Base-by-base conservation (phyloP, 2,888 invertebrate genomes). In the Melieria omissa region DNA sequence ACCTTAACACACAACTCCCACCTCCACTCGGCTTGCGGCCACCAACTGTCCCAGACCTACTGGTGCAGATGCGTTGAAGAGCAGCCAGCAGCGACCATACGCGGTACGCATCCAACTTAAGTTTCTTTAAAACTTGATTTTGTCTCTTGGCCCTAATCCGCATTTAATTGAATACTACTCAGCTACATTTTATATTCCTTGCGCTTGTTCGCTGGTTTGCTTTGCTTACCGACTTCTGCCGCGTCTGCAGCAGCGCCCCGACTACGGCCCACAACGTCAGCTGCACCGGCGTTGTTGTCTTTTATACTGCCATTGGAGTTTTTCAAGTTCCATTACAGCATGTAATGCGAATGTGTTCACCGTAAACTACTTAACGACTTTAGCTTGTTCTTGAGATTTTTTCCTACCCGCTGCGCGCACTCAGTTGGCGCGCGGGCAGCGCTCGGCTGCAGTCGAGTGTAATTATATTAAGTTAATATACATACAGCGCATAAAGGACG, bases 61-160 rank as follows among this genome's bases (percentile, higher is more conserved):
- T 29, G 29, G 2, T 29, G 29, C 29, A 29, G 29, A 29, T 29
- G 29, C 29, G 29, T 2, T 29, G 29, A 1, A 29, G 2, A 29
- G 3, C 29, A 29, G 29, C 29, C 29, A 29, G 29, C 29, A 29
- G 29, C 29, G 29, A 29, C 29, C 29, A 29, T 29, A 52, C 12
- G 14, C 52, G 52, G 5, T 8, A 52, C 52, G 52, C 5, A 58
- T 16, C 58, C n/a, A 41, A 58, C 47, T 41, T 45, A 57, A 71
- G 71, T 71, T 71, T 65, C 29, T 52, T 57, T 41, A 70, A 68
- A 70, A 16, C 61, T 73, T 72, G 64, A 71, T 65, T 74, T 74
- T 74, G 73, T 72, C 70, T 75, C 69, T 70, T 74, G 73, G 73
- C 73, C 70, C 73, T 76, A 76, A 76, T 76, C 76, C 76, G 62